These are phyloP conservation scores for Cervus canadensis DNA, from an alignment of 2,113 vertebrate species.

Conservation along the genomic window DNA sequence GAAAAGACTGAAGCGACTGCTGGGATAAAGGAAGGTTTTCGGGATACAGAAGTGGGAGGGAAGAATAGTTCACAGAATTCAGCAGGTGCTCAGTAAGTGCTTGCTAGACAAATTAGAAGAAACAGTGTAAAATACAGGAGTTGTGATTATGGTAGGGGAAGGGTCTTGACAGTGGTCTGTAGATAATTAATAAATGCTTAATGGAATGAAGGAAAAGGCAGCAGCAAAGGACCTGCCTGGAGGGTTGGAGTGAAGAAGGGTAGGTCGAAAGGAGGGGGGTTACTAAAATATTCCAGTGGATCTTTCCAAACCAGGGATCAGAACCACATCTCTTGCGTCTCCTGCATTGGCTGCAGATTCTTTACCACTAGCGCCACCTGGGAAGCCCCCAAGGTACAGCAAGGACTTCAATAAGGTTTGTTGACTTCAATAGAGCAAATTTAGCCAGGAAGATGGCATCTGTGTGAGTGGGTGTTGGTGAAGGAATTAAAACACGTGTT, in stretches of 20 bases:
- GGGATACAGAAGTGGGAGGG: neutral
- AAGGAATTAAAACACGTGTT: neutral
- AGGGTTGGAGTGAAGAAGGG: neutral
- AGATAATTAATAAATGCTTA: neutral
- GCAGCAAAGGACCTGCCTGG: neutral
- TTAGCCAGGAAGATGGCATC: slow-evolving; percentile 21
- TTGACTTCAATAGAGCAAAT: slow-evolving; percentile 35
- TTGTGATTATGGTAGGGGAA: slow-evolving; percentile 7
- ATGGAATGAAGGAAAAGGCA: neutral
- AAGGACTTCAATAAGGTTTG: slow-evolving; percentile 19
- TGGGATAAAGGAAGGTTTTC: slow-evolving; percentile 13
- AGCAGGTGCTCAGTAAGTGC: slow-evolving; percentile 21
- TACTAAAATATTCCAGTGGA: neutral
- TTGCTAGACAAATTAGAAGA: neutral
- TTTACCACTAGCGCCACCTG: neutral
- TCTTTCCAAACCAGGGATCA: neutral
- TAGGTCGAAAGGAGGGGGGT: neutral
- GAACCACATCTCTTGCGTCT: neutral
- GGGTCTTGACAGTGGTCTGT: neutral
- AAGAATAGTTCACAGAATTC: slow-evolving; percentile 8
- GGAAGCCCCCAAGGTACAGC: neutral
- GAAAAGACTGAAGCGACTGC: neutral
- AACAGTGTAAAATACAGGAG: slow-evolving; percentile 5
- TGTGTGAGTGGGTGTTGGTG: neutral
- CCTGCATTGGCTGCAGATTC: neutral